A percentile compares a stretch with the other conserved stretches of the same genome.
phyloP scores from a whole-genome alignment of 2,797 vertebrate genomes.

The Lateolabrax maculatus region DNA sequence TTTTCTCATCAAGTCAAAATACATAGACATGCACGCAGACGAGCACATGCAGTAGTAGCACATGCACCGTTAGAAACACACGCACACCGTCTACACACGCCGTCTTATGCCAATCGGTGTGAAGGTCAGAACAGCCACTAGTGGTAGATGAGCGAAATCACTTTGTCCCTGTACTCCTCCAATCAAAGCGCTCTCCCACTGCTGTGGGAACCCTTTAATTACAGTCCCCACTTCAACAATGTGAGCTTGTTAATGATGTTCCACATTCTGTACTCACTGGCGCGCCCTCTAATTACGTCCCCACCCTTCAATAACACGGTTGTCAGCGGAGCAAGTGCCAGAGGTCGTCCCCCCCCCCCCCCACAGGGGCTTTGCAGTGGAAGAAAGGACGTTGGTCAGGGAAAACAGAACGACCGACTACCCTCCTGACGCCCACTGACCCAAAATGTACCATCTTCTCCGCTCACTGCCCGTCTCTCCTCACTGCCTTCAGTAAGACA shows the following conservation, averaged over 20 bases:
- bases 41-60: background rate
- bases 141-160: conserved; percentile 68
- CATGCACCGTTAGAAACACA: conserved; percentile 7
- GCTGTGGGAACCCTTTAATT: conserved; percentile 80
- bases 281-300: conserved; percentile 76
- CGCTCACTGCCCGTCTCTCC: conserved; percentile 1
- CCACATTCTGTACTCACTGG: conserved; percentile 77
- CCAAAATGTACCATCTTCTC: conserved; percentile 22
- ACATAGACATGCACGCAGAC: conserved; percentile 5
- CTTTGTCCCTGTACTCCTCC: conserved; percentile 64
- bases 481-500: conserved; percentile 7
- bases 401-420: conserved; percentile 9
- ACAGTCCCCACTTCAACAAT: conserved; percentile 79
- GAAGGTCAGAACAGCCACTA: conserved; percentile 75
- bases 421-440: conserved; percentile 13
- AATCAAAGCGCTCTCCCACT: conserved; percentile 72
- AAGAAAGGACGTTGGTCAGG: conserved; percentile 37
- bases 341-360: conserved; percentile 20
- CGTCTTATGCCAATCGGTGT: conserved; percentile 44
- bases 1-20: conserved; percentile 35
- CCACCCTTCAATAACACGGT: conserved; percentile 79
- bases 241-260: conserved; percentile 84
- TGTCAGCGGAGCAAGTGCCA: conserved; percentile 69
- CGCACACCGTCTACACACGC: background rate
- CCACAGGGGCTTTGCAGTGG: conserved; percentile 3